phyloP scores from a whole-genome alignment of 2,888 invertebrate genomes.

The Eupeodes latifasciatus region DNA sequence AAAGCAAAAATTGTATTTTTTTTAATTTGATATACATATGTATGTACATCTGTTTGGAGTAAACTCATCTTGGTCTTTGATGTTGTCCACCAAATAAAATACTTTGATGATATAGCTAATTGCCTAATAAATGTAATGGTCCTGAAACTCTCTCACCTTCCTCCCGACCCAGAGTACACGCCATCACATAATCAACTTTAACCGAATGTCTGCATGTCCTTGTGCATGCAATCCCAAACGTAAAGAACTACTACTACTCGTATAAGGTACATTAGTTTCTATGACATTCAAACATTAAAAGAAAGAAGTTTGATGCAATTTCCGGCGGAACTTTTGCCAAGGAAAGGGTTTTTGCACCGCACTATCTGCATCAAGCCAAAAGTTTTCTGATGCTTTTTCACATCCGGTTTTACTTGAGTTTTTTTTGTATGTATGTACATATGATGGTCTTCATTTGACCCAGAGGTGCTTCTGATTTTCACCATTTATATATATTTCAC shows the following conservation, averaged over 20 bases:
- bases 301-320: conserved; percentile 60
- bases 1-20: too few species aligned
- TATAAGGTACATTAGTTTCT: conserved; percentile 16
- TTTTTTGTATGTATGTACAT: conserved; percentile 3
- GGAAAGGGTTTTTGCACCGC: neutral
- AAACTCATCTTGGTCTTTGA: neutral
- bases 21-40: too few species aligned
- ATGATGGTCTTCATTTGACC: conserved; percentile 15
- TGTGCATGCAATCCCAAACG: neutral
- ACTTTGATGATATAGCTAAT: neutral
- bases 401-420: conserved; percentile 56
- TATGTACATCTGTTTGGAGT: too few species aligned
- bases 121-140: conserved; percentile 21
- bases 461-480: conserved; percentile 35
- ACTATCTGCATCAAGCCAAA: conserved; percentile 16
- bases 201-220: neutral
- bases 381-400: conserved; percentile 56
- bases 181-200: conserved; percentile 25
- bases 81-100: neutral
- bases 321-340: conserved; percentile 51
- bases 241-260: neutral
- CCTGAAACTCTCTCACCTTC: neutral
- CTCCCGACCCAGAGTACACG: neutral
- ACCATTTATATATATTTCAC: conserved; percentile 15
- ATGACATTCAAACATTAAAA: conserved; percentile 22